phyloP scores from a whole-genome alignment of 2,113 vertebrate genomes.

The Furnarius figulus region DNA sequence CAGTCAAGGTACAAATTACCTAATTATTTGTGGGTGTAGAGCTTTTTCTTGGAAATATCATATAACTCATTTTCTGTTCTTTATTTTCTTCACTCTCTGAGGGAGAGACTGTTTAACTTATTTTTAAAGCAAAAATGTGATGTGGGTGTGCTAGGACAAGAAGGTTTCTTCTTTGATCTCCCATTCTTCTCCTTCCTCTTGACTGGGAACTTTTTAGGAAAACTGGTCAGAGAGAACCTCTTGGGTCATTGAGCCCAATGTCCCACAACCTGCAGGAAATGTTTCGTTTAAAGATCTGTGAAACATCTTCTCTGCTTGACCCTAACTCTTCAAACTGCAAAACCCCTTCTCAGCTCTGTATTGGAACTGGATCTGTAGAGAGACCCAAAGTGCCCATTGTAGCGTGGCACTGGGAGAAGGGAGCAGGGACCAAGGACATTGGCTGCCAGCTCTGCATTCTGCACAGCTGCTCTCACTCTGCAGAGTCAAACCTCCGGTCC shows the following conservation, averaged over 20 bases:
- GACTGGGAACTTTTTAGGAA: background rate
- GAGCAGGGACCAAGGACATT: rapidly evolving
- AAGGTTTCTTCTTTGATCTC: background rate
- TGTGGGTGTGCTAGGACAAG: background rate
- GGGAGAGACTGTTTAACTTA: background rate
- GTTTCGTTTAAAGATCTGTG: background rate
- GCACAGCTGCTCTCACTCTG: background rate
- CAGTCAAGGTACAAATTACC: conserved; percentile 43
- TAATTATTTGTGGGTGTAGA: conserved; percentile 35
- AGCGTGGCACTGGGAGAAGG: background rate
- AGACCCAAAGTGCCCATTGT: background rate
- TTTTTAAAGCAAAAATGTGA: background rate
- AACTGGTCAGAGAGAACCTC: conserved; percentile 4
- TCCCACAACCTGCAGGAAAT: background rate
- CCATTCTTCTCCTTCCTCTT: background rate
- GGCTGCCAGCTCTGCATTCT: background rate
- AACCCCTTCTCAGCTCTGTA: background rate
- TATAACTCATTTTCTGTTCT: conserved; percentile 2
- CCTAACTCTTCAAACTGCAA: background rate
- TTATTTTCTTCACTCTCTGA: background rate
- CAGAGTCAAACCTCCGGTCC: background rate
- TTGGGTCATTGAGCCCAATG: background rate
- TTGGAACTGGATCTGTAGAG: background rate
- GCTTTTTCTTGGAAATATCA: background rate
- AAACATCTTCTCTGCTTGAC: background rate